Evolutionary conservation across 1,140 invertebrate genomes (phyloP), one percentile per base, ranked within the genome.

Genomic region (Zophobas morio): DNA sequence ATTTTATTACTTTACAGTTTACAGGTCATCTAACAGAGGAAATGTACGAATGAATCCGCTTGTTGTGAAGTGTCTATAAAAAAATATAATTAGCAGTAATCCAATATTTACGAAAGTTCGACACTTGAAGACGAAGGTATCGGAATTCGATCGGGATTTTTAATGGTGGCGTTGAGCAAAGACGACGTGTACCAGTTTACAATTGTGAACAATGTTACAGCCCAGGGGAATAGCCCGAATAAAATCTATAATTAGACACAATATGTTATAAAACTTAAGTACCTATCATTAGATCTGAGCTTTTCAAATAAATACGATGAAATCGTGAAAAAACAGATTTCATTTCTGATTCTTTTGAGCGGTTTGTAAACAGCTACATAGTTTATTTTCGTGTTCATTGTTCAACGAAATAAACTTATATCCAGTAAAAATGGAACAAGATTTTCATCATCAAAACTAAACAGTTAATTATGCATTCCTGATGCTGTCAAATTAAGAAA

Each of bases 211-310:
- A 51, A 5, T 51, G 49, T 51, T 51, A 51, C 2, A 5, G 20
- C 20, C 20, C 6, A 4, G n/a, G 49, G 5, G n/a, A 51, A 51
- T 51, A 51, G 49, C 49, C 20, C 4, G 20, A 63, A 63, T 66
- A 42, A 57, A 66, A 66, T 40, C 60, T 66, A 42, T 42, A 40
- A 66, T 66, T 66, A 46, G 57, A 40, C 39, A 66, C 60, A 66
- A 66, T 66, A 46, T 47, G 60, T 66, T 66, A n/a, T 66, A 57
- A 57, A 57, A 57, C 4, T 57, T 57, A 35, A 57, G 54, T 57
- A 63, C 33, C 57, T 42, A 63, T 63, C 57, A 20, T 63, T 66
- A 33, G 60, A 66, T 8, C 54, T 4, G 35, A 42, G 56, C 56
- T 32, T 6, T 51, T 51, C 49, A 51, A 51, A 4, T 51, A 20